These are phyloP conservation scores for Aspidoscelis tigris DNA, from an alignment of 2,113 vertebrate species.

Conservation along the genomic window DNA sequence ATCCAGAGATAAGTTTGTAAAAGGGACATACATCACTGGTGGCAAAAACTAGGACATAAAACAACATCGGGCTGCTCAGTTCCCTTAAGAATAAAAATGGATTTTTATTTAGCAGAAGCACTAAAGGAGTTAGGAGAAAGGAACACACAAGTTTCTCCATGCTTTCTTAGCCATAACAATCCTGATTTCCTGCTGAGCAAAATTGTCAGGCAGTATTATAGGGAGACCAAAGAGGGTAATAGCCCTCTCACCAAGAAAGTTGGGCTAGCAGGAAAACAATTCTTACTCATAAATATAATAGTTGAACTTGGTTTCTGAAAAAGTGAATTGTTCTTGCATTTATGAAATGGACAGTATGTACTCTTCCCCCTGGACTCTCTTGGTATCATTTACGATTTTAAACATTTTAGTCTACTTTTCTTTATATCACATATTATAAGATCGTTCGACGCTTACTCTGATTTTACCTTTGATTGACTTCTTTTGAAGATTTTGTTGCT, in stretches of 20 bases:
- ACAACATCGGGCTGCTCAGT: conserved; percentile 75
- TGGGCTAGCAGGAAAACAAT: conserved; percentile 1
- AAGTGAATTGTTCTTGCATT: background rate
- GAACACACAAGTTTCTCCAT: conserved; percentile 56
- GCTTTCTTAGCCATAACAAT: conserved; percentile 58
- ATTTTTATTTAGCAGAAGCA: conserved; percentile 81
- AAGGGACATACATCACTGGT: conserved; percentile 81
- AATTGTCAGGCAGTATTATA: conserved; percentile 39
- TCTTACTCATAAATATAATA: background rate
- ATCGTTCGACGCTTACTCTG: background rate
- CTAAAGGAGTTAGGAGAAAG: conserved; percentile 61
- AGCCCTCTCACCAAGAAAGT: conserved; percentile 8
- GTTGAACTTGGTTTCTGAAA: background rate
- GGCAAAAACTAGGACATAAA: conserved; percentile 76
- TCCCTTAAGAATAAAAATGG: conserved; percentile 81
- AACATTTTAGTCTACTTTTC: background rate
- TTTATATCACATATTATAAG: background rate
- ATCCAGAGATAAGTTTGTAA: conserved; percentile 92
- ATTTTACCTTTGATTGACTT: too few species aligned
- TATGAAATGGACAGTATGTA: background rate
- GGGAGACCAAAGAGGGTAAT: background rate
- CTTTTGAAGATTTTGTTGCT: background rate
- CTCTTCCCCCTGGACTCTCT: background rate
- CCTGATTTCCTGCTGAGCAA: conserved; percentile 42
- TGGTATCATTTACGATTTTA: conserved; percentile 11